A percentile compares a stretch with the other conserved stretches of the same genome.
These are phyloP conservation scores for Semnornis frantzii DNA, from an alignment of 2,113 vertebrate species.

Conservation along the genomic window DNA sequence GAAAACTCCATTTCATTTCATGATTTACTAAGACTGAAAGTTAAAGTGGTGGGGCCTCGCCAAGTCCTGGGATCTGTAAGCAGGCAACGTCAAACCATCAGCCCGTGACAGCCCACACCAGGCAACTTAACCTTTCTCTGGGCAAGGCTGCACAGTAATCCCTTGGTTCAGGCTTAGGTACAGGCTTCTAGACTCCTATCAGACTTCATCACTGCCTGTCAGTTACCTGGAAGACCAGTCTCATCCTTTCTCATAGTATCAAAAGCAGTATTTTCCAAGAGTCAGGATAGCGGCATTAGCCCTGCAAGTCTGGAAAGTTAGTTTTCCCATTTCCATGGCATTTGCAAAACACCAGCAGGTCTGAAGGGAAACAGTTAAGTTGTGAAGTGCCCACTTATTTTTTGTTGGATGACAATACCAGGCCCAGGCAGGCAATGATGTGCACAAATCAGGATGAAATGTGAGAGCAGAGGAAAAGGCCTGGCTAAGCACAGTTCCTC, in stretches of 20 bases:
- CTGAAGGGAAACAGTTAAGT: background rate
- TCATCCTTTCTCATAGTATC: background rate
- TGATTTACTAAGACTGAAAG: slow-evolving; percentile 69
- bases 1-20: slow-evolving; percentile 78
- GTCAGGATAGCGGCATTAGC: background rate
- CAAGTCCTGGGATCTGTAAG: background rate
- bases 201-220: background rate
- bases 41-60: slow-evolving; percentile 51
- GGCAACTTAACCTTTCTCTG: background rate
- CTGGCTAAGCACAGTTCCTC: background rate
- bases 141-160: background rate
- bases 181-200: background rate
- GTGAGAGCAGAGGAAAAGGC: background rate
- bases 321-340: background rate
- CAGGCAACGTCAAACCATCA: background rate
- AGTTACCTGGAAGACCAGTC: background rate
- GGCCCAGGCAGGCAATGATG: background rate
- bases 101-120: background rate
- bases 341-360: background rate
- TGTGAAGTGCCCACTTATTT: background rate
- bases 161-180: background rate
- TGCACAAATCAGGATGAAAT: background rate
- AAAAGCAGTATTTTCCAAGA: background rate
- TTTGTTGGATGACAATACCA: background rate
- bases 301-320: background rate